Percentiles rank a stretch among this genome's conserved stretches.
Evolutionary conservation across 2,113 vertebrate genomes (phyloP).

Genomic region (Pao palembangensis): DNA sequence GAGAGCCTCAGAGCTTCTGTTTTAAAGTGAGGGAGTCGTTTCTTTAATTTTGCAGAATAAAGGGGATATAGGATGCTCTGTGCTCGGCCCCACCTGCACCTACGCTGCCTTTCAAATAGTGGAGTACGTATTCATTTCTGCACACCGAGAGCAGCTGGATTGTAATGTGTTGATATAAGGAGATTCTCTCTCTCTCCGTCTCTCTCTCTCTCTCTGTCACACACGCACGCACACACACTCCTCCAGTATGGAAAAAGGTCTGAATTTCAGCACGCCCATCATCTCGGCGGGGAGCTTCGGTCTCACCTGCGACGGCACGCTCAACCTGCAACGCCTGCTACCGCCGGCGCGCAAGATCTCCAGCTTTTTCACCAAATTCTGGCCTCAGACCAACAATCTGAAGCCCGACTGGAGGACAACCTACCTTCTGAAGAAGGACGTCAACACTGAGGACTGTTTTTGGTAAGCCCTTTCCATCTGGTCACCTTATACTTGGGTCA

Average conservation of each 20-base stretch:
- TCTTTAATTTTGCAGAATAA: constrained; percentile 56
- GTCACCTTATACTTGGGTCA: too few species aligned
- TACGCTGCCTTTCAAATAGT: constrained; percentile 84
- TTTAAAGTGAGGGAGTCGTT: background rate
- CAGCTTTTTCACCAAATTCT: constrained; percentile 83
- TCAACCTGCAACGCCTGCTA: constrained; percentile 84
- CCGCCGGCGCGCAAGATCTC: constrained; percentile 87
- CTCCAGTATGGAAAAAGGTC: constrained; percentile 71
- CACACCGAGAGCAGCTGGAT: background rate
- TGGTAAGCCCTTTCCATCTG: constrained; percentile 76
- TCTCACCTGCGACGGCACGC: constrained; percentile 84
- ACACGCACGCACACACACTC: background rate
- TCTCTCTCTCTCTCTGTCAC: background rate
- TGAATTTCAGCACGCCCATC: constrained; percentile 78
- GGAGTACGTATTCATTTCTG: constrained; percentile 79
- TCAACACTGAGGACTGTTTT: constrained; percentile 80
- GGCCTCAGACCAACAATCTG: constrained; percentile 49
- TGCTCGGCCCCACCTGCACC: constrained; percentile 88
- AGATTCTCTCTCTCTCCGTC: background rate
- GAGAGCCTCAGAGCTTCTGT: background rate
- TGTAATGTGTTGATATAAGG: background rate
- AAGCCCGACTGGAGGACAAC: constrained; percentile 81
- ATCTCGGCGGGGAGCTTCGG: constrained; percentile 94
- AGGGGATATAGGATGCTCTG: constrained; percentile 74
- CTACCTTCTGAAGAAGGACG: constrained; percentile 83